These are phyloP conservation scores for Pristionchus japonicus DNA, from an alignment of 2,888 invertebrate genomes.

Conservation along the genomic window DNA sequence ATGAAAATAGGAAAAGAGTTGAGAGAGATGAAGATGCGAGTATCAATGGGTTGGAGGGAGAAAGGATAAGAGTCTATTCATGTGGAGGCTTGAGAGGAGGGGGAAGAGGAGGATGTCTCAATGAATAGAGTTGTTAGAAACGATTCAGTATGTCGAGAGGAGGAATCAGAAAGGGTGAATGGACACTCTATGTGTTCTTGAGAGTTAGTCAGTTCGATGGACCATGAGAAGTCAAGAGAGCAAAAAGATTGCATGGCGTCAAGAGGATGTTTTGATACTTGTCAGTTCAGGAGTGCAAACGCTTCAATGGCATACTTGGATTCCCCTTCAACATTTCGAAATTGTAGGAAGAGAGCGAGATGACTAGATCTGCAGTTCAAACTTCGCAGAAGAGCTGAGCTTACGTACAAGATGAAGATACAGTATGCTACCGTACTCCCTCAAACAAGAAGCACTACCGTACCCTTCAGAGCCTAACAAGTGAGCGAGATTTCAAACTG, in stretches of 20 bases:
- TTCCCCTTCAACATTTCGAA: neutral
- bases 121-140: conserved; percentile 39
- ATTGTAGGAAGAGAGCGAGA: no score
- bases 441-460: no score
- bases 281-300: neutral
- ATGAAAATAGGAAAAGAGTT: neutral
- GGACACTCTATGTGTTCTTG: neutral
- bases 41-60: neutral
- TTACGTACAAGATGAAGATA: no score
- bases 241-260: neutral
- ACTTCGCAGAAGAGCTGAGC: no score
- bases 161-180: neutral
- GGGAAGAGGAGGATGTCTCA: neutral
- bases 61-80: conserved; percentile 16
- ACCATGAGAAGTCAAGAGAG: neutral
- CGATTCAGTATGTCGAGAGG: conserved; percentile 12
- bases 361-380: neutral
- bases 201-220: neutral
- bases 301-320: neutral
- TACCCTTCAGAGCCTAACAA: neutral
- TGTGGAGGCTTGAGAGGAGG: neutral
- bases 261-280: neutral
- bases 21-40: conserved; percentile 10
- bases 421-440: neutral
- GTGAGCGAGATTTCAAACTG: neutral